phyloP scores from a whole-genome alignment of 2,888 invertebrate genomes.

The Suillia variegata region DNA sequence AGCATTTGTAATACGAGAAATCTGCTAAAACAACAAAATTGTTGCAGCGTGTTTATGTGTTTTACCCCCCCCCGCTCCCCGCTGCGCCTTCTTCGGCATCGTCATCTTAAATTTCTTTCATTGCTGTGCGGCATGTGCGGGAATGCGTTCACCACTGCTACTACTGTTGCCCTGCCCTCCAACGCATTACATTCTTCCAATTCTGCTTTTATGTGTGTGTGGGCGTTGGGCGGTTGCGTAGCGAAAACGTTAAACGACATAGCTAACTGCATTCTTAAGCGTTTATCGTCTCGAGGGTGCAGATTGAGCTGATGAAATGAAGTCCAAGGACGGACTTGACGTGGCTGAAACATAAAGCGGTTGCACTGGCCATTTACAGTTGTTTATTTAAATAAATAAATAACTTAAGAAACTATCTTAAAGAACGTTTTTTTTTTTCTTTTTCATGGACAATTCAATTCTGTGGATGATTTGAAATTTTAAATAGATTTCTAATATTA shows the following conservation, averaged over 20 bases:
- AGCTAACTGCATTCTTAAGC: background rate
- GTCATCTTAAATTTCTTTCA: no score
- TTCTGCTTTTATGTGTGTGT: background rate
- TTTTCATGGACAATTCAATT: no score
- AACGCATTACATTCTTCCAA: background rate
- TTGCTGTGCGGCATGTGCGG: no score
- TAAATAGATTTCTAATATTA: no score
- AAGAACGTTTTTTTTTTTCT: no score
- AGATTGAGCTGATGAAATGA: background rate
- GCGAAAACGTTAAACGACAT: background rate
- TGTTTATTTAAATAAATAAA: no score
- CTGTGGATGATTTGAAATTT: no score
- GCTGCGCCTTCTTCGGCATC: background rate
- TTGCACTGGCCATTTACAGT: no score
- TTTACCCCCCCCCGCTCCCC: no score
- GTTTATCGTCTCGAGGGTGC: background rate
- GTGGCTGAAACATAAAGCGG: no score
- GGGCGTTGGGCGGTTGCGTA: background rate
- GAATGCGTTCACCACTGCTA: background rate
- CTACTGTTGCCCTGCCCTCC: background rate
- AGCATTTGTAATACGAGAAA: slow-evolving; percentile 23
- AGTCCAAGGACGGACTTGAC: no score
- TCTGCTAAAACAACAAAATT: slow-evolving; percentile 24
- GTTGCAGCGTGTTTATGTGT: slow-evolving; percentile 14
- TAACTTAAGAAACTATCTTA: no score